Evolutionary conservation across 1,140 invertebrate genomes (phyloP).

Genomic region (Drosophila nigromelanica): DNA sequence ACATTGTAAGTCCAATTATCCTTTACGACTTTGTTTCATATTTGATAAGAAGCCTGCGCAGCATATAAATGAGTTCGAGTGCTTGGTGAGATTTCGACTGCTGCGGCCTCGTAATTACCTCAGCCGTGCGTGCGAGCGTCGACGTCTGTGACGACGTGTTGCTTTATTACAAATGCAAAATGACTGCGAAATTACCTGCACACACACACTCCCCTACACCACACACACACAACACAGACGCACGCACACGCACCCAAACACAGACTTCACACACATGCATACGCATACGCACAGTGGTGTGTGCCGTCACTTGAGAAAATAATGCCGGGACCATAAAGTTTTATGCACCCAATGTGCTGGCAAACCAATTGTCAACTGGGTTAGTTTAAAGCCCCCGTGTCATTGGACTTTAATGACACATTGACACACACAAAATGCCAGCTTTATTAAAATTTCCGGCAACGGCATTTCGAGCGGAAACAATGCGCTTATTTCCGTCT

Average conservation of each 20-base stretch:
- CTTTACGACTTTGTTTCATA: slow-evolving; percentile 82
- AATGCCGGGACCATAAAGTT: slow-evolving; percentile 59
- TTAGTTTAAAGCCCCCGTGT: slow-evolving; percentile 47
- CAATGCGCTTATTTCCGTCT: slow-evolving; percentile 34
- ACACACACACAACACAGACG: slow-evolving; percentile 5
- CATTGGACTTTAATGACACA: slow-evolving; percentile 21
- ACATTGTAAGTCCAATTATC: slow-evolving; percentile 79
- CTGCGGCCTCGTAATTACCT: slow-evolving; percentile 64
- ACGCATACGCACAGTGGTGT: slow-evolving; percentile 37
- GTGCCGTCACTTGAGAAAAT: slow-evolving; percentile 59
- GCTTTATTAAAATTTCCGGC: slow-evolving; percentile 39
- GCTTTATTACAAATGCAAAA: slow-evolving; percentile 82
- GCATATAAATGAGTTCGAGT: slow-evolving; percentile 72
- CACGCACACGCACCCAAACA: neutral
- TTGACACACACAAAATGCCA: slow-evolving; percentile 12
- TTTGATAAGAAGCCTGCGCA: slow-evolving; percentile 78
- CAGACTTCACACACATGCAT: neutral
- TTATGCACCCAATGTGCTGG: slow-evolving; percentile 62
- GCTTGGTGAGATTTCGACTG: slow-evolving; percentile 28
- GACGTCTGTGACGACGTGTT: slow-evolving; percentile 67
- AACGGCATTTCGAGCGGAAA: slow-evolving; percentile 26
- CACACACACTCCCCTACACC: slow-evolving; percentile 7
- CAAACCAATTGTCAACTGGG: slow-evolving; percentile 59
- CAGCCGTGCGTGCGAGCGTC: slow-evolving; percentile 41
- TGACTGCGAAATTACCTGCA: slow-evolving; percentile 73